These are phyloP conservation scores for Pangasius krempfi DNA, from an alignment of 2,797 vertebrate species.

Conservation along the genomic window DNA sequence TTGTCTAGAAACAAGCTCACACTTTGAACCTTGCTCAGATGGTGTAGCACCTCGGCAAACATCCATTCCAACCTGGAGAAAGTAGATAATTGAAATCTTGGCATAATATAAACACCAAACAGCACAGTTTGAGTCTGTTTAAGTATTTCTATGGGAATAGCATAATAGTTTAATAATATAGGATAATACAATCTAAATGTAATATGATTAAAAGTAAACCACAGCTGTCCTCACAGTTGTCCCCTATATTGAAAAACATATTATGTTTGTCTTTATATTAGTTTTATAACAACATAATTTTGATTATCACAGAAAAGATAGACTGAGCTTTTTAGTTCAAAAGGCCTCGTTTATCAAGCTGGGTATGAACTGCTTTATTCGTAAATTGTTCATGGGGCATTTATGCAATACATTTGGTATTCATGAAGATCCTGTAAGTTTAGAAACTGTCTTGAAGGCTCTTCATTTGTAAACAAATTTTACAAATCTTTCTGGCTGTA, in stretches of 20 bases:
- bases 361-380: neutral
- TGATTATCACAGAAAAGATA: neutral
- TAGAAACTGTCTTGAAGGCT: no score
- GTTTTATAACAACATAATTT: neutral
- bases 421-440: no score
- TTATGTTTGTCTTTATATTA: slow-evolving; percentile 3
- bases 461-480: no score
- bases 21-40: slow-evolving; percentile 65
- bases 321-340: neutral
- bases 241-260: neutral
- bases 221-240: neutral
- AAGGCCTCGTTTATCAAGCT: neutral
- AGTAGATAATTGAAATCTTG: neutral
- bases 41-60: slow-evolving; percentile 73
- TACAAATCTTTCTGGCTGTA: no score
- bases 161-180: neutral
- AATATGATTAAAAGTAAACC: neutral
- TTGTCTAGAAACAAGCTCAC: slow-evolving; percentile 59
- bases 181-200: neutral
- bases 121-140: neutral
- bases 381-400: neutral
- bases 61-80: slow-evolving; percentile 62
- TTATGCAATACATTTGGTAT: neutral
- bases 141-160: neutral
- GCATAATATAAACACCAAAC: neutral